Conservation (phyloP, 2,797 vertebrate genomes). For the Myiotriccus ornatus region DNA sequence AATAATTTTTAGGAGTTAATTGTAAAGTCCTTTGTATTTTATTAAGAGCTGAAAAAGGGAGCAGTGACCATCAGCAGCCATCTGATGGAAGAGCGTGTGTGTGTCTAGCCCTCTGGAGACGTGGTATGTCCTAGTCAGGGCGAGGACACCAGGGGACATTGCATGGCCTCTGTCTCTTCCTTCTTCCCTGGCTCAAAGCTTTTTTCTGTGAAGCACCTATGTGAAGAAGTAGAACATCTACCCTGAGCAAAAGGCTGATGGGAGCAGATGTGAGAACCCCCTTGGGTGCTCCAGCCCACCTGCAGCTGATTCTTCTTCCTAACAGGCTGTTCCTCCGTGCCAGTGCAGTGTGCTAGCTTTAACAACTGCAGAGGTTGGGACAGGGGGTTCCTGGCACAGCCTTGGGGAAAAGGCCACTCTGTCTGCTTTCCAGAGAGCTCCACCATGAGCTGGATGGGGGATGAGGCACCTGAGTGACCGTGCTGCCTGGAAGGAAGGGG, state of each 20-base stretch:
- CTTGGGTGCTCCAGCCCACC: background rate
- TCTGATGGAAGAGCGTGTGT: background rate
- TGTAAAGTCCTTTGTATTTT: background rate
- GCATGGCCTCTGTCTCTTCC: background rate
- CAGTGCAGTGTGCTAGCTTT: background rate
- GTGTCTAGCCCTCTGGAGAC: background rate
- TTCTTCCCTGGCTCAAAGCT: background rate
- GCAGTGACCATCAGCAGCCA: background rate
- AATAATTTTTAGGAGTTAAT: background rate
- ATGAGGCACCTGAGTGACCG: background rate
- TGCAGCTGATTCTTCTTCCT: background rate
- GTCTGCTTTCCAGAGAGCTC: background rate
- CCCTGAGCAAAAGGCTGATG: background rate
- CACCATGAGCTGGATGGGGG: fast-evolving
- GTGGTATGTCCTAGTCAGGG: fast-evolving
- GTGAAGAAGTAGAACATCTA: background rate
- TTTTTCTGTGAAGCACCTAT: fast-evolving
- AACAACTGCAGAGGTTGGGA: background rate
- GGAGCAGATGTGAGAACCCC: background rate
- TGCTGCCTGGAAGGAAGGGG: background rate
- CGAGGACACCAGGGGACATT: background rate
- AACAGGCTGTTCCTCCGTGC: fast-evolving
- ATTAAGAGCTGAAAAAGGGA: background rate
- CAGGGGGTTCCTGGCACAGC: background rate
- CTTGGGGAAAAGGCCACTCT: background rate